phyloP scores from a whole-genome alignment of 2,113 vertebrate genomes.

The Hiodon tergisus region DNA sequence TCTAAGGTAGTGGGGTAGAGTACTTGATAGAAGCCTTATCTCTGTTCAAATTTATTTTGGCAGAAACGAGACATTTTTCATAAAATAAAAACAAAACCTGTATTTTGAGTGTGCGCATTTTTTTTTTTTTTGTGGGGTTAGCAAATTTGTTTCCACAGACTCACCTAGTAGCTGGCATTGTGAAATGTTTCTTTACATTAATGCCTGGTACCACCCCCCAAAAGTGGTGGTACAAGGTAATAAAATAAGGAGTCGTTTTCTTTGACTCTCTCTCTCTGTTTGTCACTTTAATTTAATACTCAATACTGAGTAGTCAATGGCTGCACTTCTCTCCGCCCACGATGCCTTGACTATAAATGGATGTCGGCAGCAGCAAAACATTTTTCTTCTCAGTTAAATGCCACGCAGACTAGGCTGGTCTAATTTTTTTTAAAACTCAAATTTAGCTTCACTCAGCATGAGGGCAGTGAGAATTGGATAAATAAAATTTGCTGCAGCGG shows the following conservation, averaged over 20 bases:
- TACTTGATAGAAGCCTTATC: constrained; percentile 3
- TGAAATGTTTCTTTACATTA: constrained; percentile 46
- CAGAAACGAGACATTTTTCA: constrained; percentile 10
- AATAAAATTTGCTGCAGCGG: constrained; percentile 9
- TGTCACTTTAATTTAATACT: constrained; percentile 69
- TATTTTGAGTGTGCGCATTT: constrained; percentile 14
- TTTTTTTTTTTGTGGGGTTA: constrained; percentile 26
- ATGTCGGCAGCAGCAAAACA: constrained; percentile 43
- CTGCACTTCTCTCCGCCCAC: constrained; percentile 47
- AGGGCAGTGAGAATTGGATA: constrained; percentile 56
- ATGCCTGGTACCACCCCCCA: constrained; percentile 47
- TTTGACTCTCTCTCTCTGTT: constrained; percentile 47
- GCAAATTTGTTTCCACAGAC: constrained; percentile 26
- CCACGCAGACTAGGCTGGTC: constrained; percentile 50
- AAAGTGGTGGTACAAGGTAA: constrained; percentile 40
- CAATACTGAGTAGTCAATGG: constrained; percentile 67
- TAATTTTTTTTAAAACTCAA: constrained; percentile 45
- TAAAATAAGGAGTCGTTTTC: constrained; percentile 59
- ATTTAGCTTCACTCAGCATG: constrained; percentile 62
- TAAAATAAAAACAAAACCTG: neutral
- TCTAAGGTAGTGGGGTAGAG: too few relatives aligned
- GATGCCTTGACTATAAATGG: constrained; percentile 47
- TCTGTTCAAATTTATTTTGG: neutral
- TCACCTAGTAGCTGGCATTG: constrained; percentile 32
- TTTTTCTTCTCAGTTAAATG: constrained; percentile 69